Evolutionary conservation across 2,888 invertebrate genomes (phyloP), one percentile per base, ranked within the genome.

Genomic region (Scrobipalpa atriplicella): DNA sequence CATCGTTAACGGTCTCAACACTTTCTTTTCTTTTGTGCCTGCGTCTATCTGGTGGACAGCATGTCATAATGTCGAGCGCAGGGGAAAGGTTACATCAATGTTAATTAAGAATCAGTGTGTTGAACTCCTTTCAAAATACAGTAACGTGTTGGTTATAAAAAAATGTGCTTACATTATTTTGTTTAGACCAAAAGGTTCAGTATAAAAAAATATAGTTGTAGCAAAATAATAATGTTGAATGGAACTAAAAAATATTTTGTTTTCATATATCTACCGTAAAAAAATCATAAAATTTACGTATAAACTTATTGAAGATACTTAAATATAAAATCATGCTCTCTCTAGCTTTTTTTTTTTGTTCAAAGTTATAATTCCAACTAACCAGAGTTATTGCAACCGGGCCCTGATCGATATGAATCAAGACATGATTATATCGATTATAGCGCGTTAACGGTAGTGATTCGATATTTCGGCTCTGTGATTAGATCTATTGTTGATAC

Each of bases 11-110:
- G 77, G 79, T 75, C 78, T 84, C 82, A 82, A 75, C 83, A 85
- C 90, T 92, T 92, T 90, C 91, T 79, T 86, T 88, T 86, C 89
- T 78, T 84, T 92, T 91, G 90, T 90, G 78, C 69, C 74, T 69
- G 70, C 71, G 73, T 82, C 81, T 77, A 72, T 75, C 73, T 68
- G 70, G 83, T 83, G 85, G 86, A 89, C 87, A 87, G 83, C 83
- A 80, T 86, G 86, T 82, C 80, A 73, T 80, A 82, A 89, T 89
- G 87, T 90, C 90, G 88, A 88, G 86, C 89, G 86, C 82, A 80
- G 75, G 75, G 73, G 63, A 13, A 16, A 29, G 36, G 63, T 52
- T 63, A 47, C 72, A 75, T 72, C 74, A 71, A 69, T 76, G 72
- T 67, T 77, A 63, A 66, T 58, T 21, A 52, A 52, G 52, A 52